Conservation (phyloP, 2,797 vertebrate species). For the Tenualosa thibaudeaui region DNA sequence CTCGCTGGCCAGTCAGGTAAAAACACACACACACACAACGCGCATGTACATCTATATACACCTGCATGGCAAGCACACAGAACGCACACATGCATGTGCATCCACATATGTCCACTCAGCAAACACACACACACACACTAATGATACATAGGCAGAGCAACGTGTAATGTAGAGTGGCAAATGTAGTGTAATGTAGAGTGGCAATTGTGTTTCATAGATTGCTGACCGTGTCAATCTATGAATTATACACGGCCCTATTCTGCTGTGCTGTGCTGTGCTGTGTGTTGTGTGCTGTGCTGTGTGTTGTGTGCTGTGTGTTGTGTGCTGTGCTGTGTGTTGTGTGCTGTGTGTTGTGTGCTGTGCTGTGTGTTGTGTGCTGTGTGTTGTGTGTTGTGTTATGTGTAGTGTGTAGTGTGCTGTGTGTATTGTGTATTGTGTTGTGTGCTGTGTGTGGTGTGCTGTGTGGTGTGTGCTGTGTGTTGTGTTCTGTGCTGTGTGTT, state of each 20-base stretch:
- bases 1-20: conserved; percentile 96
- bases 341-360: too few relatives aligned
- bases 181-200: neutral
- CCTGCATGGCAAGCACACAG: conserved; percentile 24
- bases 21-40: conserved; percentile 32
- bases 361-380: too few relatives aligned
- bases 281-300: too few relatives aligned
- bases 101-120: neutral
- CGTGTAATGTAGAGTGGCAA: neutral
- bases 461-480: neutral
- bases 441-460: too few relatives aligned
- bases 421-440: too few relatives aligned
- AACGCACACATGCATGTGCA: conserved; percentile 8
- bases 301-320: too few relatives aligned
- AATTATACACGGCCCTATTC: conserved; percentile 1
- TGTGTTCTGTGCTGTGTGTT: too few relatives aligned
- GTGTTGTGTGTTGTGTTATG: too few relatives aligned
- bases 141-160: neutral
- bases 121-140: neutral
- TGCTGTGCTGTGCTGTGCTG: neutral
- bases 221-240: neutral
- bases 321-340: too few relatives aligned
- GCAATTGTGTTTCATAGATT: neutral
- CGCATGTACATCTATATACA: conserved; percentile 10
- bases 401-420: too few relatives aligned